phyloP scores from a whole-genome alignment of 1,140 invertebrate genomes.

The Uloborus diversus region DNA sequence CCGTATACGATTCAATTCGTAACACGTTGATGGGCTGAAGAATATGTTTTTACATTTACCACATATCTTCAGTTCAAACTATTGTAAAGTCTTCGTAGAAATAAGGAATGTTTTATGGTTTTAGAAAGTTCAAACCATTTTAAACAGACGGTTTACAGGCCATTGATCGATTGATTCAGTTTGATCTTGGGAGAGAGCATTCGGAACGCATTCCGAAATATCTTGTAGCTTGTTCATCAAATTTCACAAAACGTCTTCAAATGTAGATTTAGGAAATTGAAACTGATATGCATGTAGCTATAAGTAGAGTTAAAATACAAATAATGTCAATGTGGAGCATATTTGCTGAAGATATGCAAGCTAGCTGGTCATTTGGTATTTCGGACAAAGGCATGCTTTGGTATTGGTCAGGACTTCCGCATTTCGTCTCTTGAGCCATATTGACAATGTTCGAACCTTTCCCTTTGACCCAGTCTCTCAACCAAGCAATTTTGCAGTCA shows the following conservation, averaged over 20 bases:
- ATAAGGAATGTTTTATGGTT: too few species aligned
- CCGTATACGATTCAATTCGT: too few species aligned
- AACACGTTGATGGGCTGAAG: too few species aligned
- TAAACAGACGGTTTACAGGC: too few species aligned
- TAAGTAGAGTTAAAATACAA: not conserved
- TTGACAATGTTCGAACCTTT: slow-evolving; percentile 22
- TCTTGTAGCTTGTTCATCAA: not conserved
- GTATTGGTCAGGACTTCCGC: slow-evolving; percentile 25
- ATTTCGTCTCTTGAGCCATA: slow-evolving; percentile 18
- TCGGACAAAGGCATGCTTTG: slow-evolving; percentile 20
- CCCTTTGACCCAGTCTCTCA: slow-evolving; percentile 78
- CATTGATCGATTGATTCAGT: too few species aligned
- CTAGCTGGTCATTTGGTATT: slow-evolving; percentile 35
- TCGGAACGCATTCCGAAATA: not conserved
- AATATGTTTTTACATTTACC: too few species aligned
- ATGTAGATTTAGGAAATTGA: not conserved
- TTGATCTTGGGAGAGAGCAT: too few species aligned
- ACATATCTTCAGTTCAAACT: too few species aligned
- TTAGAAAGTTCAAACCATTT: too few species aligned
- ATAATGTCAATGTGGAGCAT: not conserved
- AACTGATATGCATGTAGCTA: not conserved
- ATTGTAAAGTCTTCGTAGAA: too few species aligned
- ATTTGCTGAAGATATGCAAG: slow-evolving; percentile 7
- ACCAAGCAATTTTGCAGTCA: slow-evolving; percentile 79
- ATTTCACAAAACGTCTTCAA: not conserved